Percentiles rank a stretch among this genome's conserved stretches.
Conservation (phyloP, 2,797 vertebrate genomes). For the Xyrichtys novacula region DNA sequence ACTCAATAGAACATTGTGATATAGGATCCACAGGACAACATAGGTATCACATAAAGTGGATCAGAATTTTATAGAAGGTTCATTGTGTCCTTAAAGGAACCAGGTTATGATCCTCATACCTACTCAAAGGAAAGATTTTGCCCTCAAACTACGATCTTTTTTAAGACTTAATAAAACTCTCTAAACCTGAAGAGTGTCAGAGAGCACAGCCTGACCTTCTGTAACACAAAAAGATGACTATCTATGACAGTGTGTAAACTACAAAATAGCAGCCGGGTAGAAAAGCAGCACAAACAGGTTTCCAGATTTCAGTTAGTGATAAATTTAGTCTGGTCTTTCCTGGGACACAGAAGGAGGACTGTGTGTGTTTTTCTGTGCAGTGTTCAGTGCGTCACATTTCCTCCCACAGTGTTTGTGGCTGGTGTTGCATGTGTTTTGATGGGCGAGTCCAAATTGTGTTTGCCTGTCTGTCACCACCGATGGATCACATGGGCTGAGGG, state of each 20-base stretch:
- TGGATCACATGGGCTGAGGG: slow-evolving; percentile 61
- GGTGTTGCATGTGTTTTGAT: slow-evolving; percentile 70
- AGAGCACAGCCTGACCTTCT: slow-evolving; percentile 1
- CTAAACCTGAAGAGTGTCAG: slow-evolving; percentile 28
- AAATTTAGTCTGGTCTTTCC: slow-evolving; percentile 30
- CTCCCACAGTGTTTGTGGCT: slow-evolving; percentile 48
- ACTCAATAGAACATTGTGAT: too few relatives aligned
- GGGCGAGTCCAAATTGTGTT: slow-evolving; percentile 75
- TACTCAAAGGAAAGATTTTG: slow-evolving; percentile 34
- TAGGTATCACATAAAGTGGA: too few relatives aligned
- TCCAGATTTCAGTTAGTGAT: slow-evolving; percentile 21
- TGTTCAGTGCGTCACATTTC: slow-evolving; percentile 57
- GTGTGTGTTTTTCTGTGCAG: slow-evolving; percentile 53
- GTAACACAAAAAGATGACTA: slow-evolving; percentile 6
- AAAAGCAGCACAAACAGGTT: slow-evolving; percentile 8
- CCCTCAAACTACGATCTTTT: slow-evolving; percentile 32
- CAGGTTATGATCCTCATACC: too few relatives aligned
- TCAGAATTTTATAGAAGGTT: too few relatives aligned
- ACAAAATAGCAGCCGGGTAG: background rate
- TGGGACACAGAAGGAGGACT: slow-evolving; percentile 44
- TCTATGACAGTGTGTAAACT: background rate
- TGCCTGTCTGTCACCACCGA: slow-evolving; percentile 75
- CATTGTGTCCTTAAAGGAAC: too few relatives aligned
- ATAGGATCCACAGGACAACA: too few relatives aligned
- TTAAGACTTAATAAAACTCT: slow-evolving; percentile 22